Evolutionary conservation across 1,140 invertebrate species (phyloP).

Genomic region (Himalopsyche phryganea): DNA sequence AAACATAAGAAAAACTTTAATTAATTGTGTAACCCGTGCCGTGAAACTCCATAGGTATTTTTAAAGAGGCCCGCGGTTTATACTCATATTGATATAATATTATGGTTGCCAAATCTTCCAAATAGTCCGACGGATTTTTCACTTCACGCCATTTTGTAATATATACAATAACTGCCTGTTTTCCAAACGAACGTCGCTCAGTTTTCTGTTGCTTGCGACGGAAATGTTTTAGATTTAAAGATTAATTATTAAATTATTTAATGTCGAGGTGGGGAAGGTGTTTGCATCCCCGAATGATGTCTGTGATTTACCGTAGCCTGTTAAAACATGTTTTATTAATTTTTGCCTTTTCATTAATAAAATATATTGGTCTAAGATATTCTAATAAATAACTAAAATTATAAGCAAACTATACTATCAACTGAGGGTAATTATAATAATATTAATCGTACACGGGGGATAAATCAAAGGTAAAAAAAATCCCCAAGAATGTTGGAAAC

Average conservation of each 20-base stretch:
- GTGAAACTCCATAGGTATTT: no score
- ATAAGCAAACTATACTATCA: not conserved
- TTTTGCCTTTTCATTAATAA: constrained; percentile 2
- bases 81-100: not conserved
- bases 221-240: constrained; percentile 3
- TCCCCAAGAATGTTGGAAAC: no score
- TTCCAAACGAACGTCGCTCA: not conserved
- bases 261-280: constrained; percentile 10
- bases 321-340: constrained; percentile 1
- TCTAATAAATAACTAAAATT: not conserved
- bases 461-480: not conserved
- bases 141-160: no score
- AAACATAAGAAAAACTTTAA: not conserved
- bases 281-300: constrained; percentile 10
- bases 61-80: not conserved
- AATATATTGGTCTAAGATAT: not conserved
- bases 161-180: not conserved
- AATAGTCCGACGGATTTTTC: no score
- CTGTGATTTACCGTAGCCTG: constrained; percentile 31
- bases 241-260: constrained; percentile 6
- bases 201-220: not conserved
- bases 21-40: no score
- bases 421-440: not conserved
- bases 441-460: constrained; percentile 4
- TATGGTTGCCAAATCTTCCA: not conserved